Percentiles rank a stretch among this genome's conserved stretches.
Evolutionary conservation across 2,888 invertebrate species (phyloP).

Genomic region (Chalcosyrphus nemorum): DNA sequence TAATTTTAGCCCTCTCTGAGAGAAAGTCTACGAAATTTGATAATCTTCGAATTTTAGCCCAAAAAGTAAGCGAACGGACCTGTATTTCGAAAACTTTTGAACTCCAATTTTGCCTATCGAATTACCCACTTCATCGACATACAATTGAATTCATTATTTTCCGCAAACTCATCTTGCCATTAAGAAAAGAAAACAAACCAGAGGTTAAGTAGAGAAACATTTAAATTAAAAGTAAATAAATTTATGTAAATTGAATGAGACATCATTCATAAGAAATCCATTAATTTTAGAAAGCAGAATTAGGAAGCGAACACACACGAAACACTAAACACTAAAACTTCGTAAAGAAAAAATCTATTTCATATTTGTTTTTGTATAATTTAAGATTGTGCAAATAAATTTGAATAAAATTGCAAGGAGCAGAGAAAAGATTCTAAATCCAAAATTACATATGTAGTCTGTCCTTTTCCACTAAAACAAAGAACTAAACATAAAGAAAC

Average conservation of each 20-base stretch:
- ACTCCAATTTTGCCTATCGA: neutral
- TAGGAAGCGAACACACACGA: constrained; percentile 54
- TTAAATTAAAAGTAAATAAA: neutral
- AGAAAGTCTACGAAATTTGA: too few species aligned
- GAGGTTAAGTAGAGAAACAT: too few species aligned
- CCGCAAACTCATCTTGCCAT: constrained; percentile 38
- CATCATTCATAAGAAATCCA: too few species aligned
- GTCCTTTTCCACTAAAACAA: constrained; percentile 6
- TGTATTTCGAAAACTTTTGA: neutral
- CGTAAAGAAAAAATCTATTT: neutral
- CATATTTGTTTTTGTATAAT: neutral
- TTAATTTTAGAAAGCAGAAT: constrained; percentile 17
- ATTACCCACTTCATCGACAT: neutral
- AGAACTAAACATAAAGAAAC: constrained; percentile 30
- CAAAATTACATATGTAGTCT: neutral
- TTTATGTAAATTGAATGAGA: neutral
- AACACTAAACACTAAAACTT: constrained; percentile 31
- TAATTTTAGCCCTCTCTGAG: too few species aligned
- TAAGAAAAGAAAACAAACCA: too few species aligned
- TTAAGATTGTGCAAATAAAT: constrained; percentile 1
- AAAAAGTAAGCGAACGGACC: too few species aligned
- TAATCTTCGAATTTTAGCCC: too few species aligned
- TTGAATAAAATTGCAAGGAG: neutral
- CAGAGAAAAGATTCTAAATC: neutral
- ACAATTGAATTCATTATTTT: constrained; percentile 3